Base-by-base conservation (phyloP, 2,113 vertebrate species). In the Chloropsis hardwickii region DNA sequence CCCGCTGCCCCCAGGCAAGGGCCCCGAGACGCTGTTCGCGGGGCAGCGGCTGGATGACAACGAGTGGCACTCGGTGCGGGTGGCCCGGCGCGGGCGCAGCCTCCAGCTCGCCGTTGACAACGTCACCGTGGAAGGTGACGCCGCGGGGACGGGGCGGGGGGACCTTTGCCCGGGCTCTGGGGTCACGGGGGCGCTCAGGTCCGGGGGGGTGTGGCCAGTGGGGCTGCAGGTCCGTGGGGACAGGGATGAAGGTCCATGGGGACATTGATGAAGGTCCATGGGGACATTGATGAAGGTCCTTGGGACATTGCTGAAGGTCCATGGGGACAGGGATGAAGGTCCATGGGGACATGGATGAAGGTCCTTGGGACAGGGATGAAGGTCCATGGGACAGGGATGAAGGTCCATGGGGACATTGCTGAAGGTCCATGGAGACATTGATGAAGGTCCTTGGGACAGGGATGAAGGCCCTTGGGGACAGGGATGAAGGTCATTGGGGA, bases 41-140 rank as follows among this genome's bases (percentile, higher is more conserved):
- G 86, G 86, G 76, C 86, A 88, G 86, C 37, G 51, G 21, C 27
- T 88, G 25, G 86, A 88, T 50, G 86, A 88, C 86, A 88, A 88
- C 58, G 76, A 81, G 86, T 88, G 86, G 86, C 86, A 80, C 76
- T 80, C 86, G 31, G 86, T 88, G 86, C 86, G 86, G 16, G 86
- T 88, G 76, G 66, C 77, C 25, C 86, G 86, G 76, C 86, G 86
- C 27, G 86, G 86, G 66, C 86, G 86, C 58, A 88, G 86, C 86
- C 86, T 88, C 27, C 86, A 88, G 76, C 86, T 88, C 58, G 44
- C 86, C 42, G 86, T 88, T 1, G 86, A 88, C 86, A 88, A 88
- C 66, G 76, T 80, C 86, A 88, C 85, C 66, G 85, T 88, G 4
- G 85, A 88, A 88, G 85, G 85, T 88, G 85, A 56, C 74, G 35